Conservation (phyloP, 2,888 invertebrate genomes). For the Athalia cordata region DNA sequence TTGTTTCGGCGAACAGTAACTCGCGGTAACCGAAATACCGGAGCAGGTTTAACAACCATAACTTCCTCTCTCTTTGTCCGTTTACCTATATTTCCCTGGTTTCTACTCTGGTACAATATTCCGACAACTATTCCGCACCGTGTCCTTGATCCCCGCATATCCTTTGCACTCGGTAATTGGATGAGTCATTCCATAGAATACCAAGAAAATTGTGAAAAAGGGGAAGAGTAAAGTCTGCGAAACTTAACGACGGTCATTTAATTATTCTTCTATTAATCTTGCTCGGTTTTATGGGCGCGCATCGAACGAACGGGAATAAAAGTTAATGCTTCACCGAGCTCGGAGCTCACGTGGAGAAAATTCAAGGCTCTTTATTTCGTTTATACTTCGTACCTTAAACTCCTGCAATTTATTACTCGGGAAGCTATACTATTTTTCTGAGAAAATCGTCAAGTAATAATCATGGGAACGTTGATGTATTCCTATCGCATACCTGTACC, state of each 20-base stretch:
- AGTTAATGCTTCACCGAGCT: neutral
- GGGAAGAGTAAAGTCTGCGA: conserved; percentile 11
- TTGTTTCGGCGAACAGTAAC: neutral
- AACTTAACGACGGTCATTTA: conserved; percentile 19
- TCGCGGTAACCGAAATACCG: neutral
- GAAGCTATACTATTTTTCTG: no score
- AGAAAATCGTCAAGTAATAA: no score
- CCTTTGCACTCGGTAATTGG: conserved; percentile 14
- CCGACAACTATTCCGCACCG: no score
- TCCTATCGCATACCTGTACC: no score
- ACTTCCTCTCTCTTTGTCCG: conserved; percentile 49
- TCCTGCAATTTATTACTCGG: neutral
- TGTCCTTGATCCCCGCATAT: conserved; percentile 1
- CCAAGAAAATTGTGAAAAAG: neutral
- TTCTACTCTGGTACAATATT: no score
- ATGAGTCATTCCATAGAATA: neutral
- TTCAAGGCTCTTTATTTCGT: no score
- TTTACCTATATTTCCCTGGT: no score
- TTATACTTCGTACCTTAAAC: neutral
- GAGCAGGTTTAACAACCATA: conserved; percentile 54
- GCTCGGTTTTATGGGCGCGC: neutral
- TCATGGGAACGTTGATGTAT: neutral
- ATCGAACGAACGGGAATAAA: conserved; percentile 2
- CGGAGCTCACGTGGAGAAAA: neutral
- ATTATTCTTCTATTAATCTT: conserved; percentile 11